Evolutionary conservation across 2,113 vertebrate species (phyloP), one percentile per base, ranked within the genome.

Genomic region (Corvus hawaiiensis): DNA sequence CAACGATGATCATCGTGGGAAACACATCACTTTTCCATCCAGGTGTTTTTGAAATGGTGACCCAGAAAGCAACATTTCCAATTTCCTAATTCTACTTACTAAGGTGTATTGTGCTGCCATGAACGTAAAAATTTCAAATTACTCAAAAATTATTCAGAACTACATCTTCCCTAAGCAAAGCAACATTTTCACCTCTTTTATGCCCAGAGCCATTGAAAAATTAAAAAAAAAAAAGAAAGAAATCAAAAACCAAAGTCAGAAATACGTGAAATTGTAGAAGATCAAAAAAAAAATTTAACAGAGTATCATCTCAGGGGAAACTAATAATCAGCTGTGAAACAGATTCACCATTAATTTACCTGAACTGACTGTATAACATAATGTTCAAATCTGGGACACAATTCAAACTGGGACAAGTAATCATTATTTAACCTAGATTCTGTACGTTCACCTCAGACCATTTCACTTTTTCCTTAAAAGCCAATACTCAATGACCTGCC

Each of bases 371-470:
- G 81, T 28, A 72, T 66, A 97, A 95, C 48, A 75, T 82, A 96
- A 80, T 74, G 75, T 96, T 96, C 84, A 87, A 94, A 97, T 96
- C 92, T 93, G 76, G 96, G 97, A 92, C 97, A 95, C 95, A 96
- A 98, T 51, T 97, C 93, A 94, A 97, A 97, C 75, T 67, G 76
- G 96, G 97, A 87, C 95, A 96, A 89, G 95, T 91, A 97, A 96
- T 95, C 95, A 97, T 97, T 96, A 96, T 95, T 98, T 98, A 97
- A 97, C 96, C 96, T 55, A 76, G 89, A 97, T 97, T 95, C 96
- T 94, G 61, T 74, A 97, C 94, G 97, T 97, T 97, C 90, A 97
- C 94, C 81, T 97, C 91, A 92, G 39, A 96, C n/a, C 43, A 49
- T 93, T 85, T 87, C 78, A 93, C 68, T 93, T 91, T 94, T 95